Percentiles rank a stretch among this genome's conserved stretches.
Conservation (phyloP, 2,888 invertebrate species). For the Bombylius discolor region DNA sequence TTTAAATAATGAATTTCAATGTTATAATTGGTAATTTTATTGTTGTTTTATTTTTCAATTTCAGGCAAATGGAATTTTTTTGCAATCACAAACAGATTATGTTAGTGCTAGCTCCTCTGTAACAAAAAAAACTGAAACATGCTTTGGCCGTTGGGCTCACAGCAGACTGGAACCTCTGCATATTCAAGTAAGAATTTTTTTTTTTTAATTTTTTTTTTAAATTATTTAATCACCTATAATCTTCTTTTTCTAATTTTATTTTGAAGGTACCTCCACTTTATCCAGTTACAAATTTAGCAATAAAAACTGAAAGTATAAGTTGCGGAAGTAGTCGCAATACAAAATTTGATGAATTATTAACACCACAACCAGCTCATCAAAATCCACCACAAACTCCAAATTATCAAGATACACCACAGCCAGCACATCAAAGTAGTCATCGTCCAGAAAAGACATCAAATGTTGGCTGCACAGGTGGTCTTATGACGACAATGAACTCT, state of each 20-base stretch:
- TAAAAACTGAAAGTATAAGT: conserved; percentile 17
- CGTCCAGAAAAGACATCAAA: not conserved
- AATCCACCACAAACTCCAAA: not conserved
- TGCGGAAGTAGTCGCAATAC: conserved; percentile 12
- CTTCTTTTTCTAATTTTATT: not conserved
- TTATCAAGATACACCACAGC: not conserved
- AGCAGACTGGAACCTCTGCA: conserved; percentile 17
- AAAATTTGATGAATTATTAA: conserved; percentile 8
- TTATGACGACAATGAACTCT: conserved; percentile 10
- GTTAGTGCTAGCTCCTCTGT: conserved; percentile 14
- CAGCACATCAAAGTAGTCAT: not conserved
- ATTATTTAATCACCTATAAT: too few relatives aligned
- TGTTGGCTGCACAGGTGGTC: not conserved
- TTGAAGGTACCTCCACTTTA: conserved; percentile 12
- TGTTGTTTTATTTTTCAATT: too few relatives aligned
- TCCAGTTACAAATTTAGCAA: conserved; percentile 15
- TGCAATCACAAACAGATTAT: conserved; percentile 19
- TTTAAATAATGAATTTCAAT: too few relatives aligned
- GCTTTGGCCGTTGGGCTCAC: conserved; percentile 17
- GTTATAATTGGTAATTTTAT: too few relatives aligned
- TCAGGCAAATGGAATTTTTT: conserved; percentile 19
- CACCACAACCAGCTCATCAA: conserved; percentile 6
- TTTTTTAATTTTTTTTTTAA: not conserved
- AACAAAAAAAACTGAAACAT: conserved; percentile 17
- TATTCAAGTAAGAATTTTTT: conserved; percentile 13